phyloP scores from a whole-genome alignment of 2,888 invertebrate species.

The Uropetala carovei region DNA sequence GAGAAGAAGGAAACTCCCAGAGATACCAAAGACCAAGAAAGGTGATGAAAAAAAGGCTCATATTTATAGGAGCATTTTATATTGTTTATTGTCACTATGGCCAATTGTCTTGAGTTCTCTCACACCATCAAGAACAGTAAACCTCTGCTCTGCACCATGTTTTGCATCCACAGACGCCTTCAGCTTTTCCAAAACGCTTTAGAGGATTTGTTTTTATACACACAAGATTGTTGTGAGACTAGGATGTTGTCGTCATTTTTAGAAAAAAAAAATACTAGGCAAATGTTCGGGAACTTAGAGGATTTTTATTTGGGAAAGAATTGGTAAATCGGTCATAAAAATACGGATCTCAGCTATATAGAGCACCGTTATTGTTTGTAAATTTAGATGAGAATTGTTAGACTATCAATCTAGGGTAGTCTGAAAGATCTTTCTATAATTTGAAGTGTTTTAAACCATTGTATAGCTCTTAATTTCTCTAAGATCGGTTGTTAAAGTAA shows the following conservation, averaged over 20 bases:
- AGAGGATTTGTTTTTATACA: not conserved
- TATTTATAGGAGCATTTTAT: not conserved
- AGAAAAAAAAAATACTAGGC: not conserved
- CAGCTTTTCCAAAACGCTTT: conserved; percentile 1
- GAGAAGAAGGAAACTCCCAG: conserved; percentile 89
- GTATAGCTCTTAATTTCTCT: too few relatives aligned
- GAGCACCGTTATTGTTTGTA: too few relatives aligned
- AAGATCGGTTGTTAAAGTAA: too few relatives aligned
- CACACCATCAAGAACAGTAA: not conserved
- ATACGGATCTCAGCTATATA: too few relatives aligned
- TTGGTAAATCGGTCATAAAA: too few relatives aligned
- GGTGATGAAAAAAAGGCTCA: conserved; percentile 76
- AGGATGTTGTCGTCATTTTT: not conserved
- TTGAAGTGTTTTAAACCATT: too few relatives aligned
- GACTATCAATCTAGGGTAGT: too few relatives aligned
- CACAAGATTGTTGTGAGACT: not conserved
- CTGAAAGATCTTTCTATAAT: too few relatives aligned
- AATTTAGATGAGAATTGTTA: too few relatives aligned
- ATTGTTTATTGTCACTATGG: not conserved
- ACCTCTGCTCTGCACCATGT: conserved; percentile 16
- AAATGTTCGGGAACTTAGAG: not conserved
- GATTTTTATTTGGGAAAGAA: too few relatives aligned
- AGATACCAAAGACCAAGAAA: conserved; percentile 93
- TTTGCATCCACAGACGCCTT: conserved; percentile 13
- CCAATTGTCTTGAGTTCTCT: not conserved